These are phyloP conservation scores for Beris morrisii DNA, from an alignment of 2,888 invertebrate genomes.

Conservation along the genomic window DNA sequence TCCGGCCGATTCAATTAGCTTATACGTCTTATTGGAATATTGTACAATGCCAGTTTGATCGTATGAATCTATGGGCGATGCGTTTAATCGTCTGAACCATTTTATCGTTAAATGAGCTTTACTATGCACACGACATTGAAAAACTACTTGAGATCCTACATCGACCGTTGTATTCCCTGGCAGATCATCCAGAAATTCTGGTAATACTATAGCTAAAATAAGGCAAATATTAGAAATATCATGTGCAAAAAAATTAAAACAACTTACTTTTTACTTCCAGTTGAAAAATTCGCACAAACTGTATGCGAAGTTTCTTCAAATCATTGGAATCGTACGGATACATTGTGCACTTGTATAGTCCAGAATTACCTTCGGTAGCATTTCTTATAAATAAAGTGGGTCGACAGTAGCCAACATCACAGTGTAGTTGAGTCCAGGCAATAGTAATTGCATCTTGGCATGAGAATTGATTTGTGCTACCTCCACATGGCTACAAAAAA, in stretches of 20 bases:
- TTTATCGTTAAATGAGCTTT: conserved; percentile 51
- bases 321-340: conserved; percentile 48
- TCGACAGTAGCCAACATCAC: conserved; percentile 43
- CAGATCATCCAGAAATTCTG: conserved; percentile 50
- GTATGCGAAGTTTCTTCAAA: conserved; percentile 47
- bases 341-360: conserved; percentile 53
- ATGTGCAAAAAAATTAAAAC: not conserved
- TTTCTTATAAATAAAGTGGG: conserved; percentile 47
- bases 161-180: conserved; percentile 47
- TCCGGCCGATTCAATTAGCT: conserved; percentile 46
- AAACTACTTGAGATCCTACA: conserved; percentile 47
- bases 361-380: conserved; percentile 52
- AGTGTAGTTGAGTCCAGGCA: conserved; percentile 51
- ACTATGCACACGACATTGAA: conserved; percentile 53
- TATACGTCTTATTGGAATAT: conserved; percentile 50
- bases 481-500: conserved; percentile 47
- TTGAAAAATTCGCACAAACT: conserved; percentile 52
- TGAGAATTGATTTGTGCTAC: conserved; percentile 39
- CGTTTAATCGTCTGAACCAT: conserved; percentile 49
- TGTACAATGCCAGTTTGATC: conserved; percentile 39
- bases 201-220: conserved; percentile 49
- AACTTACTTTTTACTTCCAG: conserved; percentile 52
- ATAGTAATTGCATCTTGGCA: conserved; percentile 44
- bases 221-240: not conserved
- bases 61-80: not conserved